Percentiles rank a stretch among this genome's conserved stretches.
Evolutionary conservation across 2,888 invertebrate genomes (phyloP).

Genomic region (Agonopterix heracliana): DNA sequence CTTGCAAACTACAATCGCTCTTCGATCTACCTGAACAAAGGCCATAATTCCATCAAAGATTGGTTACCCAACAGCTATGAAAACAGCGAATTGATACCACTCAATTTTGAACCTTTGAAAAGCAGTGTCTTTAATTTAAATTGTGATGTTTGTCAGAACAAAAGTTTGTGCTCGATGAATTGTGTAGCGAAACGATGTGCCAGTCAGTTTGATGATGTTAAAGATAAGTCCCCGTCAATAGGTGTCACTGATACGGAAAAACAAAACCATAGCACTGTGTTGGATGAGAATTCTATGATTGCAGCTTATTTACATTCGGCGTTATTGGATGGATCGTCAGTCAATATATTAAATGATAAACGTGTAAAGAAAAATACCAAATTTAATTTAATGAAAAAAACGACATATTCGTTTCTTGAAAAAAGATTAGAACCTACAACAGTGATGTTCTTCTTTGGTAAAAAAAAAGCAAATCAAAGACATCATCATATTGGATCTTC

Average conservation of each 20-base stretch:
- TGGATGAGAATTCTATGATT: constrained; percentile 13
- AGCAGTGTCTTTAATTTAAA: not conserved
- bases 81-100: constrained; percentile 11
- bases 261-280: constrained; percentile 40
- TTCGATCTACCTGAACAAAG: not conserved
- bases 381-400: constrained; percentile 13
- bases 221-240: constrained; percentile 22
- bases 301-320: no score
- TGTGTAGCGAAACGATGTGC: constrained; percentile 24
- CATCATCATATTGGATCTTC: constrained; percentile 11
- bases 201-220: constrained; percentile 9
- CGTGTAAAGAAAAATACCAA: no score
- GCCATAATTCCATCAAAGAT: constrained; percentile 4
- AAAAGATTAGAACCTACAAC: constrained; percentile 24
- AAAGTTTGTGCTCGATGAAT: constrained; percentile 43
- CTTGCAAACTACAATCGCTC: not conserved
- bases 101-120: constrained; percentile 10
- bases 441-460: constrained; percentile 38
- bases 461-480: constrained; percentile 12
- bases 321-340: no score
- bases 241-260: constrained; percentile 31
- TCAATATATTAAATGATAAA: no score
- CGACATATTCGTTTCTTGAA: constrained; percentile 7
- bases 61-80: constrained; percentile 3
- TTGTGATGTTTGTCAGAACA: constrained; percentile 3